Conservation (phyloP, 2,113 vertebrate species). For the Oncorhynchus mykiss region DNA sequence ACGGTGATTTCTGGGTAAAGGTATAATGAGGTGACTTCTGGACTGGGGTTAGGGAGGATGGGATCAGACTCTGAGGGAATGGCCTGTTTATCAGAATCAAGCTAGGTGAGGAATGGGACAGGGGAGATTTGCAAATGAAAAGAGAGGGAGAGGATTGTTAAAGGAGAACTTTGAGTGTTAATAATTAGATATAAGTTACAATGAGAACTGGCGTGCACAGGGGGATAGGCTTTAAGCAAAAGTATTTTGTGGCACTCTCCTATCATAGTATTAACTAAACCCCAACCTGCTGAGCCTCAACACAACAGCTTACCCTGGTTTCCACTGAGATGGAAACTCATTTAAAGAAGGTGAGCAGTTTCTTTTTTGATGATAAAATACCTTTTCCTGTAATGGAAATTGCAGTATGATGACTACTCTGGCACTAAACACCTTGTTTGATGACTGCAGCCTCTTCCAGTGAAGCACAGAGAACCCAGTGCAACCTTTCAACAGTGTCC, state of each 20-base stretch:
- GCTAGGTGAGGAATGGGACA: too few species aligned
- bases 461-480: not conserved
- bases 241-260: not conserved
- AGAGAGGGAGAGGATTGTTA: not conserved
- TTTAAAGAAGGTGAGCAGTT: not conserved
- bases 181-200: not conserved
- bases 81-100: not conserved
- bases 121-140: not conserved
- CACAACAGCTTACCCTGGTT: not conserved
- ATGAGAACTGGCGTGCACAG: not conserved
- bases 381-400: not conserved
- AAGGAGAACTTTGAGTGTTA: not conserved
- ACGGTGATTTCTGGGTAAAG: conserved; percentile 6
- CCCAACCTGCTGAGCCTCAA: not conserved
- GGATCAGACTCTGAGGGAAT: too few species aligned
- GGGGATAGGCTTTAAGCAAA: not conserved
- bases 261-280: not conserved
- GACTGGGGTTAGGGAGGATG: not conserved
- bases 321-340: not conserved
- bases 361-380: not conserved
- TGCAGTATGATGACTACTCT: not conserved
- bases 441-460: conserved; percentile 7
- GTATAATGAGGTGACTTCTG: not conserved
- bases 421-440: conserved; percentile 19
- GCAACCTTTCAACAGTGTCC: conserved; percentile 6